Evolutionary conservation across 2,797 vertebrate genomes (phyloP), one percentile per base, ranked within the genome.

Genomic region (Diceros bicornis): DNA sequence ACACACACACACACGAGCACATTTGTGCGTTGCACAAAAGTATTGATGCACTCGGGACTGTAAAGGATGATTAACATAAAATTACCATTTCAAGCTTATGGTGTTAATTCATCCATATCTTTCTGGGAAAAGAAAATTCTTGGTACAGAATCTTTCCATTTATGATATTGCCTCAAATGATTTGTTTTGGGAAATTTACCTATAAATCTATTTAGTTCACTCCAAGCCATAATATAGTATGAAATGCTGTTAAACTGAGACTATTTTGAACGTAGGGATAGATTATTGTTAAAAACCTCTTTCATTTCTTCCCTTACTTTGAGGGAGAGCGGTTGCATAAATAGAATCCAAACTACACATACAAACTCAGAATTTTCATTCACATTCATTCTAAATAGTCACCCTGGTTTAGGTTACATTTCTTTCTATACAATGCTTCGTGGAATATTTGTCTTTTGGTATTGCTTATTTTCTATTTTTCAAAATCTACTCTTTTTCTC

Each of bases 31-130:
- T 68, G 89, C 68, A 92, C 75, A 66, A 50, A 93, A 88, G 69
- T 92, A 94, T 79, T 68, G 71, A 81, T 57, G 85, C 47, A 44
- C 88, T 97, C 64, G 55, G 95, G 91, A 94, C 92, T 93, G 62
- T 59, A 93, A 92, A 97, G 81, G 57, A 78, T 91, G 86, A 97
- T 97, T 97, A 96, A 82, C 91, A 96, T 97, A 97, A 97, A 97
- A 97, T 98, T 96, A 97, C 69, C 96, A 97, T 96, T 95, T 94
- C 96, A 95, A 85, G 87, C 94, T 96, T 94, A 59, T 96, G 95
- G 89, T 96, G 95, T 90, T 96, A 89, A 97, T 98, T 96, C 88
- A 96, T 97, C 82, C 84, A 88, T 83, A 89, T 84, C 93, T 81
- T 98, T 89, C 77, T 34, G 84, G 81, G 57, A 29, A 92, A 71